phyloP scores from a whole-genome alignment of 1,140 invertebrate species.

The Brachionus rubens region DNA sequence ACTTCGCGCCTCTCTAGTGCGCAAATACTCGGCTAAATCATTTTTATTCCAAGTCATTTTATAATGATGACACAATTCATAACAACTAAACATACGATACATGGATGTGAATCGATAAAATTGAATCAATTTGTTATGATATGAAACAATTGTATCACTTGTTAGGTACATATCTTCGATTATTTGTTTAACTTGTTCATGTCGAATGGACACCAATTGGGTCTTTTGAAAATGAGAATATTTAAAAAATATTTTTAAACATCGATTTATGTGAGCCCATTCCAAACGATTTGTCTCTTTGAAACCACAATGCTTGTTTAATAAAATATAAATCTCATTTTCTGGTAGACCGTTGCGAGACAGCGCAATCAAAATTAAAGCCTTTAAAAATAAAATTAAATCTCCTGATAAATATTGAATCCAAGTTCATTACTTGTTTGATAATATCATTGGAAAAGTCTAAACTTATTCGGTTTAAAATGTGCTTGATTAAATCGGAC shows the following conservation, averaged over 20 bases:
- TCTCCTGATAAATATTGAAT: background rate
- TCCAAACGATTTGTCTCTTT: constrained; percentile 21
- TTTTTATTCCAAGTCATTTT: background rate
- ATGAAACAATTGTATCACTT: background rate
- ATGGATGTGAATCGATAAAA: background rate
- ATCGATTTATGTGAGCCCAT: constrained; percentile 20
- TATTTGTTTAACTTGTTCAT: background rate
- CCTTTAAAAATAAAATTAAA: background rate
- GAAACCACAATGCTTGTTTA: background rate
- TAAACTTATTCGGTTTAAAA: constrained; percentile 51
- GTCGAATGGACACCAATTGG: background rate
- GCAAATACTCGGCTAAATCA: background rate
- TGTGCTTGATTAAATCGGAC: constrained; percentile 50
- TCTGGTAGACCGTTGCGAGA: background rate
- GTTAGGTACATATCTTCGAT: background rate
- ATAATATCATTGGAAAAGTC: constrained; percentile 50
- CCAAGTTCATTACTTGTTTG: background rate
- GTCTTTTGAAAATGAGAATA: background rate
- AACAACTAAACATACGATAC: background rate
- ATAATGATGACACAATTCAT: background rate
- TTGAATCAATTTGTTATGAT: constrained; percentile 21
- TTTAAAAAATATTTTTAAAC: constrained; percentile 9
- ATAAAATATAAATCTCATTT: background rate
- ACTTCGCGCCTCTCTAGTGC: background rate
- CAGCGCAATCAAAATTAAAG: background rate